Conservation (phyloP, 2,113 vertebrate species). For the Elephantulus edwardii region DNA sequence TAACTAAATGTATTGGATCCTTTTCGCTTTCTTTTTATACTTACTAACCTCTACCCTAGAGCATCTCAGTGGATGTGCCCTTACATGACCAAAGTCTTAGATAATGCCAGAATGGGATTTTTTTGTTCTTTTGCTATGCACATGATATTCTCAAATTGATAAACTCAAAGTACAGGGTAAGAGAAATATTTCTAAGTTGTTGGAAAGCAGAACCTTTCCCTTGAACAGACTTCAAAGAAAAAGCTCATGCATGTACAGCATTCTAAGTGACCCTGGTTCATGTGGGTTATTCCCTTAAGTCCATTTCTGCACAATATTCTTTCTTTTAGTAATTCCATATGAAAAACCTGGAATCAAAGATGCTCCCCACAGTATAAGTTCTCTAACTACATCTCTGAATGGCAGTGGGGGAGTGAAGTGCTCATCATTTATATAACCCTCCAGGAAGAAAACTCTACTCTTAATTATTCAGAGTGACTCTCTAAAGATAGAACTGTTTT, state of each 20-base stretch:
- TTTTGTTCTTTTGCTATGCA: conserved; percentile 30
- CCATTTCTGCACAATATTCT: neutral
- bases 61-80: neutral
- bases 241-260: neutral
- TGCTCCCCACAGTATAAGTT: neutral
- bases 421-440: neutral
- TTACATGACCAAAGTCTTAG: neutral
- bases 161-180: neutral
- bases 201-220: conserved; percentile 21
- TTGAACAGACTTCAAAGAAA: conserved; percentile 61
- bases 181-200: neutral
- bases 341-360: conserved; percentile 19
- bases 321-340: neutral
- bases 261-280: neutral
- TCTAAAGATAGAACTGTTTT: neutral
- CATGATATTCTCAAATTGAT: conserved; percentile 45
- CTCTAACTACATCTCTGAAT: neutral
- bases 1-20: too few species aligned
- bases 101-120: neutral
- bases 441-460: neutral
- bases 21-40: neutral
- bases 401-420: neutral
- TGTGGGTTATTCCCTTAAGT: neutral
- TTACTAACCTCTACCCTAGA: neutral
- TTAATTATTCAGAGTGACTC: neutral